These are phyloP conservation scores for Tarsius wallacei DNA, from an alignment of 2,797 vertebrate genomes.

Conservation along the genomic window DNA sequence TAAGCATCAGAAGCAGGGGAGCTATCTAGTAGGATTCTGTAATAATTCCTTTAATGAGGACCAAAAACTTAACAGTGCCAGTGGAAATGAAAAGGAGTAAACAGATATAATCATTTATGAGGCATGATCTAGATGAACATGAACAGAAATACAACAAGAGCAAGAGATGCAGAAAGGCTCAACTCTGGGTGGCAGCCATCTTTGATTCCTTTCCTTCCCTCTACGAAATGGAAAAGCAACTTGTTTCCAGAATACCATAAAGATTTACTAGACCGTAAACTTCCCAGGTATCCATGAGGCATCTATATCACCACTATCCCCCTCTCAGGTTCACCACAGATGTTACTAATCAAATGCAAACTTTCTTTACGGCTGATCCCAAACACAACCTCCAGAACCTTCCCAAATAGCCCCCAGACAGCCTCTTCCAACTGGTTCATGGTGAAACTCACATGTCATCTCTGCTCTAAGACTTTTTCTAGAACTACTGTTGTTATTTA, in stretches of 20 bases:
- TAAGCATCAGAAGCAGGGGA: not conserved
- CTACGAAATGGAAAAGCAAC: not conserved
- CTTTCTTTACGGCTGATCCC: not conserved
- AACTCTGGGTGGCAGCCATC: not conserved
- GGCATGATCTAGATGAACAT: not conserved
- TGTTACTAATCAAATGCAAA: slow-evolving; percentile 7
- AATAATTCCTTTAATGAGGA: slow-evolving; percentile 42
- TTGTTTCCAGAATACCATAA: not conserved
- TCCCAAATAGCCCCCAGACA: not conserved
- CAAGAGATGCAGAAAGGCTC: not conserved
- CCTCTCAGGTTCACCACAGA: not conserved
- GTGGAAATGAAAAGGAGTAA: not conserved
- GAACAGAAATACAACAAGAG: slow-evolving; percentile 37
- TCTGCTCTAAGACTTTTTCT: not conserved
- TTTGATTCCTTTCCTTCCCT: not conserved
- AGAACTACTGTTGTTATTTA: not conserved
- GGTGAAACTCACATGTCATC: not conserved
- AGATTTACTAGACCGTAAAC: not conserved
- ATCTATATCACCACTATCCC: not conserved
- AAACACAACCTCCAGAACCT: not conserved
- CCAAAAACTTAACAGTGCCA: not conserved
- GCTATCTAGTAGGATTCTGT: not conserved
- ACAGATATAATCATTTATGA: not conserved
- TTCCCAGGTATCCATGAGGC: slow-evolving; percentile 15
- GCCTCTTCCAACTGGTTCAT: not conserved